Base-by-base conservation (phyloP, 2,888 invertebrate species). In the Campoplex capitator region DNA sequence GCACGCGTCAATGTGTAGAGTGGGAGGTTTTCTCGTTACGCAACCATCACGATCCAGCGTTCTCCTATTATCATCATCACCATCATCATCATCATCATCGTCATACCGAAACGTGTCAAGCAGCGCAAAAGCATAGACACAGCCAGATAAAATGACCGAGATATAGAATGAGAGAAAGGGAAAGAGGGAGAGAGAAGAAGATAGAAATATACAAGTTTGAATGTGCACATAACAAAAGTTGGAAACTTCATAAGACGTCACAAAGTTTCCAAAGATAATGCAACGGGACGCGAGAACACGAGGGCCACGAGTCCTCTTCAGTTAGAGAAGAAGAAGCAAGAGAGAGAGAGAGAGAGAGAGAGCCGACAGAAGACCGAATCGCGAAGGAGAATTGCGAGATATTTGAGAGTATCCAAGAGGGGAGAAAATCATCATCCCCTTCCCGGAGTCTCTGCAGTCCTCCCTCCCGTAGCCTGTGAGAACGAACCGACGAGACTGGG, bases 221-320 rank as follows among this genome's bases (percentile, higher is more conserved):
- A 88, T 86, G 85, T 76, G 83, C 89, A 89, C 90, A 91, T 91
- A 91, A 90, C 91, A 88, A 91, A 91, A 92, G 91, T 86, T 91
- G 35, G 89, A 88, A 92, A 92, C 91, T 82, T 92, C 92, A 90
- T 91, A 92, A 92, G 92, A 91, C 89, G 91, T 91, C 91, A 92
- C 83, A 88, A 92, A 92, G 90, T 92, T 92, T 91, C 75, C 90
- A 85, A 90, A 91, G 92, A 92, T 92, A 92, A 92, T 91, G 89
- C 91, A 91, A 90, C 90, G 89, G 88, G 91, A 91, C 89, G 88
- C 88, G 89, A 89, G 91, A 88, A 91, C 88, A 71, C 62, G 58
- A 79, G 84, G 48, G 65, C 77, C 45, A 54, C 28, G 71, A 54
- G 62, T 67, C 65, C 54, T 58, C 75, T 54, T 51, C 58, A 38